Percentiles rank a stretch among this genome's conserved stretches.
Conservation (phyloP, 2,113 vertebrate species). For the Rhinolophus ferrumequinum region DNA sequence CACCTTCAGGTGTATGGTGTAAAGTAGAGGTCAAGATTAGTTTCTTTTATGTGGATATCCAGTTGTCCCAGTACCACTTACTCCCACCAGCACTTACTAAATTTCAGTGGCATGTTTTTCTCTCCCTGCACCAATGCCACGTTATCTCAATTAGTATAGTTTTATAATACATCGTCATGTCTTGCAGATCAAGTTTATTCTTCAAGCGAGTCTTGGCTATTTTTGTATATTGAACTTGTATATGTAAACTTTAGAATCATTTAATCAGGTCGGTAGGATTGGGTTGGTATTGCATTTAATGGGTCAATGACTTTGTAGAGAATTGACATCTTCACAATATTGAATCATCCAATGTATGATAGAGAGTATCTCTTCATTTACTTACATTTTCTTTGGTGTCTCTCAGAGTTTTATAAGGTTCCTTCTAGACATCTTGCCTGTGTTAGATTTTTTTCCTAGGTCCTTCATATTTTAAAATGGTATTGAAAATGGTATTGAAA, state of each 20-base stretch:
- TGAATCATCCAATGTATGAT: not conserved
- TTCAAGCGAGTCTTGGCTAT: not conserved
- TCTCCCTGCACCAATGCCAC: not conserved
- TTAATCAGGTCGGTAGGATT: not conserved
- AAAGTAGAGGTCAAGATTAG: not conserved
- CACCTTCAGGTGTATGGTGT: not conserved
- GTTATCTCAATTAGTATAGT: not conserved
- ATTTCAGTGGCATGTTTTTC: not conserved
- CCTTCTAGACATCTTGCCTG: not conserved
- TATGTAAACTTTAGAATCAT: not conserved
- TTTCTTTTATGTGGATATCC: not conserved
- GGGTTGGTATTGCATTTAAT: not conserved
- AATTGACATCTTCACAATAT: not conserved
- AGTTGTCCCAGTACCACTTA: not conserved
- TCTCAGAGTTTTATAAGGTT: conserved; percentile 8
- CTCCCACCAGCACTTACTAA: not conserved
- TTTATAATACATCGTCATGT: not conserved
- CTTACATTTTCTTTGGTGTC: not conserved
- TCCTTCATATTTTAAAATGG: not conserved
- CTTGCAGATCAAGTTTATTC: not conserved
- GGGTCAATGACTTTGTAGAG: not conserved
- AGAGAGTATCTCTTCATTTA: not conserved
- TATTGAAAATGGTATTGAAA: not conserved
- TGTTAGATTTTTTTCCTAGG: not conserved
- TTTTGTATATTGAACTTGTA: not conserved